Evolutionary conservation across 2,797 vertebrate species (phyloP), one percentile per base, ranked within the genome.

Genomic region (Pipistrellus kuhlii): DNA sequence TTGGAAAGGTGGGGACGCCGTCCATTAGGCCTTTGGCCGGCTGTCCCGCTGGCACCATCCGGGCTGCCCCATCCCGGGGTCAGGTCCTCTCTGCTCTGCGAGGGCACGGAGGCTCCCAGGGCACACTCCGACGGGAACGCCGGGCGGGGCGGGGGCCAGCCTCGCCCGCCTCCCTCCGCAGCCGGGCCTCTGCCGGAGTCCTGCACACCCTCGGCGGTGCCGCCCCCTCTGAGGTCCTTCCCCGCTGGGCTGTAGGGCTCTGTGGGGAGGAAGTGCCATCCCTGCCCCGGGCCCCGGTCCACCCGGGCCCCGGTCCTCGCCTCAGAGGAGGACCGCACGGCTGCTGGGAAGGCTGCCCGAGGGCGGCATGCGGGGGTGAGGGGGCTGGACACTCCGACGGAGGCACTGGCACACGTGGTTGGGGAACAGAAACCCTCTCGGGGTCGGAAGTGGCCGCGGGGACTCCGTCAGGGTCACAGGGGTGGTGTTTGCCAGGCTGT

Each of bases 1-100:
- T 94, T 59, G 88, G 91, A 94, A 35, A 25, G 14, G 44, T 62
- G 88, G 62, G 75, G 48, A 96, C 62, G 6, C n/a, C 93, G 69
- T 4, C 41, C 96, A 59, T 77, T 85, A 78, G 76, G 62, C 93
- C 0, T n/a, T 66, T 38, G 57, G 51, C 77, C 18, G 10, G 5
- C 11, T 32, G 59, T 27, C 25, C 27, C 3, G 75, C n/a, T 38
- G 69, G 57, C 62, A 35, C 41, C 0, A 0, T 4, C 41, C 1
- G 46, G 46, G 46, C 5, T 6, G 53, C 32, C 73, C 7, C 38
- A 14, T 7, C 51, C 5, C 27, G 32, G 17, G 73, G 25, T 7
- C 23, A 3, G 1, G 17, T 20, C 57, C 30, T 21, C 64, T 68
- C 32, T 23, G 44, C 46, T 75, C 87, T 4, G 15, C 2, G 44